Percentiles rank a stretch among this genome's conserved stretches.
phyloP scores from a whole-genome alignment of 2,888 invertebrate genomes.

The Tolmerus cingulatus region DNA sequence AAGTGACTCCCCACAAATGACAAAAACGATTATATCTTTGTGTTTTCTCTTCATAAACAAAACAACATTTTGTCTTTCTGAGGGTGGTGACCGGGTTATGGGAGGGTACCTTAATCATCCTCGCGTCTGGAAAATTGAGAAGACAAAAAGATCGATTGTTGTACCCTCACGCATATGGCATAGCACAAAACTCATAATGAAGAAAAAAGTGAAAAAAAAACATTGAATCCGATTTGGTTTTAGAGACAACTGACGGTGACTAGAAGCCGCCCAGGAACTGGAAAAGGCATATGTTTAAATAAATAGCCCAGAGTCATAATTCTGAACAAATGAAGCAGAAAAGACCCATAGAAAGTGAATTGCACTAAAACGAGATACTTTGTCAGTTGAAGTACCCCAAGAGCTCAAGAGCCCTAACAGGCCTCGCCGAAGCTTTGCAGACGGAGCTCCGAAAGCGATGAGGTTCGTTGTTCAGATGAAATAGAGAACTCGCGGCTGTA shows the following conservation, averaged over 20 bases:
- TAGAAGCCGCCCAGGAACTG: background rate
- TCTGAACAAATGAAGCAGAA: slow-evolving; percentile 17
- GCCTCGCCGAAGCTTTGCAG: background rate
- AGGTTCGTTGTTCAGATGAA: background rate
- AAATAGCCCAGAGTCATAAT: slow-evolving; percentile 7
- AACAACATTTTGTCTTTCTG: background rate
- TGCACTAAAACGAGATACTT: background rate
- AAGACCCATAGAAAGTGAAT: slow-evolving; percentile 7
- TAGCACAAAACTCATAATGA: background rate
- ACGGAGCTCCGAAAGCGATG: background rate
- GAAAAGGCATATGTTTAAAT: background rate
- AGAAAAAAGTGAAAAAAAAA: background rate
- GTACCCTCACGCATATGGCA: background rate
- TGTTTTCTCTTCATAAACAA: background rate
- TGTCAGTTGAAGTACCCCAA: background rate
- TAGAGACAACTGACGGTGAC: background rate
- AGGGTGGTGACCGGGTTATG: background rate
- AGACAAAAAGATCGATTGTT: background rate
- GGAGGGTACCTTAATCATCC: background rate
- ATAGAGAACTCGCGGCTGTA: background rate
- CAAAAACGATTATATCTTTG: background rate
- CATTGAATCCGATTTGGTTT: background rate
- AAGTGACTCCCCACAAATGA: background rate
- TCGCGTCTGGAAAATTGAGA: background rate
- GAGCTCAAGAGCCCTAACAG: background rate